phyloP scores from a whole-genome alignment of 2,113 vertebrate genomes.

The Pogona vitticeps region DNA sequence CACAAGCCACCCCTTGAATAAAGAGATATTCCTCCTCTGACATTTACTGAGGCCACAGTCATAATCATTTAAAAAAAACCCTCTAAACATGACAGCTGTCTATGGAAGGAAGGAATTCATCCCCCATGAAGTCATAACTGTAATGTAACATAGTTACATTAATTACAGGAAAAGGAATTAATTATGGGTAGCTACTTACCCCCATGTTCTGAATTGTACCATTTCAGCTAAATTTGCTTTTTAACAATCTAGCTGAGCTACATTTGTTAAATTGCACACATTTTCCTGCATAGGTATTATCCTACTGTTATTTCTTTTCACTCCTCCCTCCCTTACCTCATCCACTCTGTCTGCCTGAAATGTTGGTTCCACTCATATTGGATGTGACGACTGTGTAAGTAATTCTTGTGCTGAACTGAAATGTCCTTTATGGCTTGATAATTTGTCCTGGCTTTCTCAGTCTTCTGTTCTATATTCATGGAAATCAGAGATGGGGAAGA shows the following conservation, averaged over 20 bases:
- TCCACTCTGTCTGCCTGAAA: not conserved
- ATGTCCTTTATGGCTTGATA: not conserved
- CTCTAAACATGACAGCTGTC: too few relatives aligned
- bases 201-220: not conserved
- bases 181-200: not conserved
- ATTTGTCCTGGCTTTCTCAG: not conserved
- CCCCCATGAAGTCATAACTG: not conserved
- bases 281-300: not conserved
- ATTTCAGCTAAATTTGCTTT: not conserved
- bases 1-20: too few relatives aligned
- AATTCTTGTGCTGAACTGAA: not conserved
- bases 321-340: not conserved
- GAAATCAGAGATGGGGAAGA: not conserved
- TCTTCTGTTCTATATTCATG: slow-evolving; percentile 24
- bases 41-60: too few relatives aligned
- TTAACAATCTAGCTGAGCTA: not conserved
- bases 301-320: not conserved
- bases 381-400: not conserved
- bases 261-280: not conserved
- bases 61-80: too few relatives aligned
- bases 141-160: not conserved
- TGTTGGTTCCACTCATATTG: not conserved
- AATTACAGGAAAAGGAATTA: not conserved
- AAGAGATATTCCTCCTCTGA: too few relatives aligned
- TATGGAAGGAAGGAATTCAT: too few relatives aligned